These are phyloP conservation scores for Thamnophis elegans DNA, from an alignment of 2,797 vertebrate genomes.

Conservation along the genomic window DNA sequence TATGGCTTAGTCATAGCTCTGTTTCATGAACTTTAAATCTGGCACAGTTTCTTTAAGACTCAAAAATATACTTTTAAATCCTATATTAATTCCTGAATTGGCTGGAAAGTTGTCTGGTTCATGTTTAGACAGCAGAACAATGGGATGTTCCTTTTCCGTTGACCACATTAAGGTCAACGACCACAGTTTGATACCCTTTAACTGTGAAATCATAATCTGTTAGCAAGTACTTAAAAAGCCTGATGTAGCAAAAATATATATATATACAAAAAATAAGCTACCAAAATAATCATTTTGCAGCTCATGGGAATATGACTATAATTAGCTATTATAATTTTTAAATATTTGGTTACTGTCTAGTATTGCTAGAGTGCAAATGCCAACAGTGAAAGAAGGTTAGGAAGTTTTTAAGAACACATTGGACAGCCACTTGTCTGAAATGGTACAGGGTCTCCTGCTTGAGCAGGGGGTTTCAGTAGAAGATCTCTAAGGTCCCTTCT, in stretches of 20 bases:
- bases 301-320: not conserved
- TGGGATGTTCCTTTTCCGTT: not conserved
- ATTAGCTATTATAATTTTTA: not conserved
- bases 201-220: not conserved
- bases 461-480: not conserved
- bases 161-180: not conserved
- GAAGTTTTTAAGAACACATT: not conserved
- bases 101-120: not conserved
- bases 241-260: not conserved
- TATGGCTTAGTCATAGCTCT: not conserved
- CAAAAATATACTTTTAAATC: not conserved
- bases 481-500: not conserved
- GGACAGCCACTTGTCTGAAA: not conserved
- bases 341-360: not conserved
- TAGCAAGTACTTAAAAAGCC: not conserved
- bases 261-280: not conserved
- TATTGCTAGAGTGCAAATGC: not conserved
- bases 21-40: not conserved
- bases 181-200: not conserved
- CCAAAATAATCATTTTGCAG: not conserved
- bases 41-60: not conserved
- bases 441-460: too few species aligned
- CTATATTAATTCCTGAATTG: not conserved
- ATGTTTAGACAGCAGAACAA: not conserved
- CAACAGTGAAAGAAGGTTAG: not conserved